Evolutionary conservation across 2,113 vertebrate genomes (phyloP).

Genomic region (Mesembrinibis cayennensis): DNA sequence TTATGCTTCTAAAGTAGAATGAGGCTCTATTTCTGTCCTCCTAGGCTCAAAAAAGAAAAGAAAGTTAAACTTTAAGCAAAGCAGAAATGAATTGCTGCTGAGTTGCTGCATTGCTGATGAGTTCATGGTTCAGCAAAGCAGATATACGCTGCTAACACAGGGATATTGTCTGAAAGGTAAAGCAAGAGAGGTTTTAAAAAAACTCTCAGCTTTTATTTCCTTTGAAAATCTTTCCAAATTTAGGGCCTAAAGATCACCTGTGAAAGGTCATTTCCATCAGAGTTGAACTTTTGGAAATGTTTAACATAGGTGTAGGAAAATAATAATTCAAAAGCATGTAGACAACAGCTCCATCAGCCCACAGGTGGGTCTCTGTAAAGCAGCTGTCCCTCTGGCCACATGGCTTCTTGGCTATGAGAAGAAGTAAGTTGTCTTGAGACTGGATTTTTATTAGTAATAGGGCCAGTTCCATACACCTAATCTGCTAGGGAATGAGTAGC

Average conservation of each 20-base stretch:
- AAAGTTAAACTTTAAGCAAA: neutral
- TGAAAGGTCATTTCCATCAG: neutral
- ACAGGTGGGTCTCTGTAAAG: neutral
- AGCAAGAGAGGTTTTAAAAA: neutral
- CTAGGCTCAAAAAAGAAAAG: neutral
- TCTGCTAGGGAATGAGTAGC: neutral
- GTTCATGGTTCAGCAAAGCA: neutral
- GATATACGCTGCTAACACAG: neutral
- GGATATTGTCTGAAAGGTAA: neutral
- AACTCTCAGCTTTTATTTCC: neutral
- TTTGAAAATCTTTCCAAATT: neutral
- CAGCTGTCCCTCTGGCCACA: neutral
- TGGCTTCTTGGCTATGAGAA: neutral
- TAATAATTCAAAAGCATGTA: neutral
- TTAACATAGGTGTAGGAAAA: neutral
- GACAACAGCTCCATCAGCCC: neutral
- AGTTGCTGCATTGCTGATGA: neutral
- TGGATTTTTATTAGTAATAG: neutral
- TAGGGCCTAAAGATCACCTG: neutral
- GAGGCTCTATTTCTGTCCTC: neutral
- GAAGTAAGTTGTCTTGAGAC: neutral
- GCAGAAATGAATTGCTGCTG: neutral
- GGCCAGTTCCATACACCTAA: neutral
- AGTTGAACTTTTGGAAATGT: neutral
- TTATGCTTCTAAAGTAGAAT: neutral